Percentiles rank a stretch among this genome's conserved stretches.
phyloP scores from a whole-genome alignment of 2,113 vertebrate genomes.

The Seriola aureovittata region DNA sequence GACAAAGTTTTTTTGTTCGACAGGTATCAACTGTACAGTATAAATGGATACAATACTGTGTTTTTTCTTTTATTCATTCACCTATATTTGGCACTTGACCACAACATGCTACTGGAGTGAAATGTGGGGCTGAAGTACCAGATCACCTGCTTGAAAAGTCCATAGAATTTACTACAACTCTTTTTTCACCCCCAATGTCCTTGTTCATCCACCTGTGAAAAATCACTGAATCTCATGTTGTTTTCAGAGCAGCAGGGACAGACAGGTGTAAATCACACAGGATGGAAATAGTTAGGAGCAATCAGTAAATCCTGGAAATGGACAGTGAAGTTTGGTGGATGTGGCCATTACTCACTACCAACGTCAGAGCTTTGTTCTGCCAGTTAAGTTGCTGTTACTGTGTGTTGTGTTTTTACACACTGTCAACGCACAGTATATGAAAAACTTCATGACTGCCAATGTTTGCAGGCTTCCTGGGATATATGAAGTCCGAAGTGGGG shows the following conservation, averaged over 20 bases:
- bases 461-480: not conserved
- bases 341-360: not conserved
- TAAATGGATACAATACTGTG: conserved; percentile 84
- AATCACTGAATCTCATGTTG: not conserved
- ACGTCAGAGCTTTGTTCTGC: conserved; percentile 7
- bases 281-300: not conserved
- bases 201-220: not conserved
- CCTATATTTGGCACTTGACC: conserved; percentile 88
- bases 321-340: conserved; percentile 8
- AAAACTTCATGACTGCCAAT: not conserved
- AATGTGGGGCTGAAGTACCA: conserved; percentile 63
- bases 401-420: conserved; percentile 1
- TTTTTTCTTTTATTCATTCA: conserved; percentile 52
- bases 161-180: conserved; percentile 15
- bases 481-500: not conserved
- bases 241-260: conserved; percentile 26
- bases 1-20: conserved; percentile 78
- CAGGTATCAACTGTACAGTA: conserved; percentile 82
- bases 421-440: not conserved
- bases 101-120: conserved; percentile 79
- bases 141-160: conserved; percentile 52
- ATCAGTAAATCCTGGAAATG: conserved; percentile 12
- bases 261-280: not conserved
- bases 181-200: not conserved
- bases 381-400: not conserved